These are phyloP conservation scores for Sebastes taczanowskii DNA, from an alignment of 2,797 vertebrate species.

Conservation along the genomic window DNA sequence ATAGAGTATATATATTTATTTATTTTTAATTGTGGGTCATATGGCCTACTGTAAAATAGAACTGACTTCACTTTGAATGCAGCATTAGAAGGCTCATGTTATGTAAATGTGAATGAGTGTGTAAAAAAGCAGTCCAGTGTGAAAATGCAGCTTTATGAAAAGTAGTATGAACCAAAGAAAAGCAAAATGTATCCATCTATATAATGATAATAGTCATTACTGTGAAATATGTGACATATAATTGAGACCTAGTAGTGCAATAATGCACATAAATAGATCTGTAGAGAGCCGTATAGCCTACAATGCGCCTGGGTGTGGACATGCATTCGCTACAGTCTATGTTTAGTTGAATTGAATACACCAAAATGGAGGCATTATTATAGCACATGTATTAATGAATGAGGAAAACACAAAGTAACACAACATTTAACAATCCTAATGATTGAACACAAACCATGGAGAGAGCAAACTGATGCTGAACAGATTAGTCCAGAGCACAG, in stretches of 20 bases:
- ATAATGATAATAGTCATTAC: neutral
- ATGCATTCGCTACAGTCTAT: neutral
- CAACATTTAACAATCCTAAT: neutral
- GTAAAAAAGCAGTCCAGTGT: neutral
- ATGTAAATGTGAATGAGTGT: neutral
- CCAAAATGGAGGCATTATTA: neutral
- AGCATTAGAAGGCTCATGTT: neutral
- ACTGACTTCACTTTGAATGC: neutral
- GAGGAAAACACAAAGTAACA: neutral
- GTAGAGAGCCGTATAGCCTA: no score
- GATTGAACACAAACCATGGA: neutral
- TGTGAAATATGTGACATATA: neutral
- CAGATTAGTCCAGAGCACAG: neutral
- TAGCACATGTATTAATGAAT: neutral
- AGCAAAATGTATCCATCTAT: neutral
- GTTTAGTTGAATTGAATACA: neutral
- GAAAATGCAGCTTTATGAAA: neutral
- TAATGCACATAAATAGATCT: neutral
- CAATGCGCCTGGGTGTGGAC: neutral
- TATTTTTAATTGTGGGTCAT: neutral
- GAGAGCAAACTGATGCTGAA: neutral
- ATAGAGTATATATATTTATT: neutral
- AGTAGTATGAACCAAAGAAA: neutral
- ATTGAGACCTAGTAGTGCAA: neutral
- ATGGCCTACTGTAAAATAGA: neutral